Conservation (phyloP, 2,113 vertebrate species). For the Phalacrocorax aristotelis region DNA sequence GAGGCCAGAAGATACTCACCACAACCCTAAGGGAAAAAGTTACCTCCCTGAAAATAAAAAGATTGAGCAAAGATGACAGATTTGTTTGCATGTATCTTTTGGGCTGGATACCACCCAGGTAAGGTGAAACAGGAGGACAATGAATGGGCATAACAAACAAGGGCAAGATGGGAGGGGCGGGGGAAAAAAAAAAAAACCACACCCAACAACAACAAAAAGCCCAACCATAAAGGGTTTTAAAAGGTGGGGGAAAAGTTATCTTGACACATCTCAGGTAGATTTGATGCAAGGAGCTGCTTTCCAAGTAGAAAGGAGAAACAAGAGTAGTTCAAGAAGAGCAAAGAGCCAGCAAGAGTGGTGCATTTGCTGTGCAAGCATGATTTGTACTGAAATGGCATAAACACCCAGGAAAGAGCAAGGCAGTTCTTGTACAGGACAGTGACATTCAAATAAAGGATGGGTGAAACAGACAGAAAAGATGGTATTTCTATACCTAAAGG, state of each 20-base stretch:
- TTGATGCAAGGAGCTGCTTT: background rate
- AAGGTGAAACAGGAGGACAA: background rate
- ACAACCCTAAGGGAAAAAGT: background rate
- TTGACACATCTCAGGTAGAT: background rate
- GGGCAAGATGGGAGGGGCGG: background rate
- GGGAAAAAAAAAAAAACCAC: accelerated
- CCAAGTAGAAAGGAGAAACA: background rate
- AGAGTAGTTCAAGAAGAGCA: background rate
- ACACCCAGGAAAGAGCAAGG: background rate
- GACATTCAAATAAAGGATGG: background rate
- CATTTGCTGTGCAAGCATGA: background rate
- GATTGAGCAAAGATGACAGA: background rate
- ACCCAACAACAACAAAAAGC: no score
- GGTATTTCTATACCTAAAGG: background rate
- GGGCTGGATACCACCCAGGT: background rate
- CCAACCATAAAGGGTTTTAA: background rate
- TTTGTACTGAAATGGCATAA: background rate
- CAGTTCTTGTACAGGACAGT: background rate
- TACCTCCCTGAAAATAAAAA: background rate
- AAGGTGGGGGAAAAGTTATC: background rate
- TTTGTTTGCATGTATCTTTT: background rate
- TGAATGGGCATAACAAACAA: background rate
- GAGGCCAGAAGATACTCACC: background rate
- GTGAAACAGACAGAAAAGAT: background rate
- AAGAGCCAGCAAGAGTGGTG: background rate